These are phyloP conservation scores for Ganaspis sp. DNA, from an alignment of 1,140 invertebrate genomes.

Conservation along the genomic window DNA sequence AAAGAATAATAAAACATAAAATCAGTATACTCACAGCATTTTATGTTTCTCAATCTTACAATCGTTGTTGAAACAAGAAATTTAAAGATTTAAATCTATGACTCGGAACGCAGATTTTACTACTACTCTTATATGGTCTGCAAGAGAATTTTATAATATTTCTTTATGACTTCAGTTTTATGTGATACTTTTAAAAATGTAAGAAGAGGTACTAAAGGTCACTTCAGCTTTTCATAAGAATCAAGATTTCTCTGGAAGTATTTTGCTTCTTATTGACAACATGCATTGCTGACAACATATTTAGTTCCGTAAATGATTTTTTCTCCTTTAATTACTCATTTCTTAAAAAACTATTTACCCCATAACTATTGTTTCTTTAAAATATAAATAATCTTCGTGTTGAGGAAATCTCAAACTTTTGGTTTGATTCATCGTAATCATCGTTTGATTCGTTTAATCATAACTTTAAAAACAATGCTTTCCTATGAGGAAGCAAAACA, in stretches of 20 bases:
- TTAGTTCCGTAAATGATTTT: no score
- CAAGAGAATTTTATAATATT: conserved; percentile 23
- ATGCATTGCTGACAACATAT: no score
- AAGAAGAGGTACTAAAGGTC: conserved; percentile 20
- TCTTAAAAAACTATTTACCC: no score
- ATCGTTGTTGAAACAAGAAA: not conserved
- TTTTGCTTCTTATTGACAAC: no score
- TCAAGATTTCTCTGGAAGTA: not conserved
- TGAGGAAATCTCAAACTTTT: no score
- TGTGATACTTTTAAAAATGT: not conserved
- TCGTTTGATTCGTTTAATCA: no score
- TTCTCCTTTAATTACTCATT: no score
- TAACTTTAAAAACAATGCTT: no score
- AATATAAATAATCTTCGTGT: no score
- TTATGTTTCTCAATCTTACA: conserved; percentile 16
- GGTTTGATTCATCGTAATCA: no score
- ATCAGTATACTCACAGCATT: not conserved
- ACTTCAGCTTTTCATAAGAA: not conserved
- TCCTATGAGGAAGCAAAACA: no score
- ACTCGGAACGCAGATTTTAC: conserved; percentile 18
- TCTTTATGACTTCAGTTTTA: conserved; percentile 22
- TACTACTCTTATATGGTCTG: conserved; percentile 14
- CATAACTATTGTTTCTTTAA: no score
- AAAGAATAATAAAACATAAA: not conserved
- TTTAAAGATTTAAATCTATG: conserved; percentile 21